phyloP scores from a whole-genome alignment of 2,797 vertebrate species.

The Dromococcyx pavoninus region DNA sequence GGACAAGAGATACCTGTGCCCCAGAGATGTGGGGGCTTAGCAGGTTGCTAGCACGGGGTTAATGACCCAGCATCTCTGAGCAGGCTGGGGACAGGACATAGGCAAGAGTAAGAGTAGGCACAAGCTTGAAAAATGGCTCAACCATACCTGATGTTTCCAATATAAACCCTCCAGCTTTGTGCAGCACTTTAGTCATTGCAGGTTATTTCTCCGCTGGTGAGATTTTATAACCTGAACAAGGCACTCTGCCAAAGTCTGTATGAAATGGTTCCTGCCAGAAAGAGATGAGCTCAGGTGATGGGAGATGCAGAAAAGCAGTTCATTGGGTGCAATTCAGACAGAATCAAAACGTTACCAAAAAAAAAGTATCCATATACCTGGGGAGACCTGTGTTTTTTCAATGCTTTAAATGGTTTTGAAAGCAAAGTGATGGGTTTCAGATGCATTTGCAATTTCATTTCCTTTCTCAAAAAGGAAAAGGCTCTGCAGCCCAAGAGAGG shows the following conservation, averaged over 20 bases:
- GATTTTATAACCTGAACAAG: not conserved
- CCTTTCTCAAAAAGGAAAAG: not conserved
- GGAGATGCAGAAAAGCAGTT: not conserved
- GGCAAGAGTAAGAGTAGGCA: not conserved
- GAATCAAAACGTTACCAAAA: not conserved
- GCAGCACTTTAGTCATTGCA: not conserved
- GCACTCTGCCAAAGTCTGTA: not conserved
- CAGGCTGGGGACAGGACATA: not conserved
- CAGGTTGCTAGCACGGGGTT: not conserved
- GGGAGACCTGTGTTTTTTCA: not conserved
- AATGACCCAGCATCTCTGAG: not conserved
- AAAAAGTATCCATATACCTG: not conserved
- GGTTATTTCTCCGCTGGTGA: not conserved
- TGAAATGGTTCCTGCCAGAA: not conserved
- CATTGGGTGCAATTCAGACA: not conserved
- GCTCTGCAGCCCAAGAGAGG: fast-evolving
- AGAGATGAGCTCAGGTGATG: not conserved
- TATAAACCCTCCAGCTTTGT: not conserved
- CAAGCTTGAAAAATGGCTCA: not conserved
- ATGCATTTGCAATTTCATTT: not conserved
- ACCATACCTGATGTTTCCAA: not conserved
- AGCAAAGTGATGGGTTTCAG: not conserved
- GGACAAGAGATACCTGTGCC: not conserved
- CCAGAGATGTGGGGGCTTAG: not conserved
- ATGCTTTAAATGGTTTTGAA: not conserved